Conservation (phyloP, 2,797 vertebrate genomes). For the Epinephelus malabaricus region DNA sequence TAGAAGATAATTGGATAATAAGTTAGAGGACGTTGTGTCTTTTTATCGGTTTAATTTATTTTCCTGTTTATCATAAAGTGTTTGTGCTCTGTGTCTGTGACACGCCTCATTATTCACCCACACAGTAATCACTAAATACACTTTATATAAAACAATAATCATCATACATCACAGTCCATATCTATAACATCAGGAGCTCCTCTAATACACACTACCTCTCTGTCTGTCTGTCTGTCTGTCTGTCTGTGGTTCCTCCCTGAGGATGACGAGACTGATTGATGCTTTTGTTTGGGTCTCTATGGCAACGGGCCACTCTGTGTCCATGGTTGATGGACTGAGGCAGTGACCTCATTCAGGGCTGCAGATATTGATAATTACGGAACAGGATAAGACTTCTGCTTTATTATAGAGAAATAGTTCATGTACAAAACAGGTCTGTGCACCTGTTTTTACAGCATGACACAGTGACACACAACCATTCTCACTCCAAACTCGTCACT, state of each 20-base stretch:
- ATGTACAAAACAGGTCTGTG: no score
- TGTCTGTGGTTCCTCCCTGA: not conserved
- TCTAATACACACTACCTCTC: no score
- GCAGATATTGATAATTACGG: no score
- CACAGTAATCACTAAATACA: conserved; percentile 16
- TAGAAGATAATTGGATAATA: conserved; percentile 69
- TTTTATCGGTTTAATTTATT: conserved; percentile 72
- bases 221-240: no score
- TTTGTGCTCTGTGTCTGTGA: conserved; percentile 56
- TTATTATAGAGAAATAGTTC: no score
- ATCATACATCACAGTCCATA: conserved; percentile 37
- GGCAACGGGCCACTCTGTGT: no score
- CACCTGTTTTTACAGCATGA: no score
- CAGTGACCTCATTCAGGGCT: no score
- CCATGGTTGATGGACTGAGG: no score
- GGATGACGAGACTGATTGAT: not conserved
- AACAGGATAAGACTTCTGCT: no score
- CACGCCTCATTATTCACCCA: conserved; percentile 69
- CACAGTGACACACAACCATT: no score
- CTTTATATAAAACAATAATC: not conserved
- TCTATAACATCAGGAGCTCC: conserved; percentile 16
- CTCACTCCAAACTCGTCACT: no score
- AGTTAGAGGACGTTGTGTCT: conserved; percentile 56
- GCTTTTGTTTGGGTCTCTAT: not conserved
- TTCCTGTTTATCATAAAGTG: conserved; percentile 63